Evolutionary conservation across 1,140 invertebrate genomes (phyloP).

Genomic region (Medauroidea extradentata): DNA sequence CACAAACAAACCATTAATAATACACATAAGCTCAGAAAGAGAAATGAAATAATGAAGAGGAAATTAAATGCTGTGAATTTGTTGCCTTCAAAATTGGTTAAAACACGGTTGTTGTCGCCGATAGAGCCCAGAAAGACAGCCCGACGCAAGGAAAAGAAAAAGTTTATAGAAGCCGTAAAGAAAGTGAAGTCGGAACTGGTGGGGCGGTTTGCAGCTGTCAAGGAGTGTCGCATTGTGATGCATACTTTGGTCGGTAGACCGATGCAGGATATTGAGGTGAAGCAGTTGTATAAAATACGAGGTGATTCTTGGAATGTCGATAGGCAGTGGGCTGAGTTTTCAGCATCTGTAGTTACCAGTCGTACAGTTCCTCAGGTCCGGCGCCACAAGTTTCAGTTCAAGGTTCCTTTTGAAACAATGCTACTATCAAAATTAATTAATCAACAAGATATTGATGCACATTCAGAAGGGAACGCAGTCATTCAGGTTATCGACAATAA

Average conservation of each 20-base stretch:
- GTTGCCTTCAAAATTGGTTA: not conserved
- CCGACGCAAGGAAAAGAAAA: constrained; percentile 11
- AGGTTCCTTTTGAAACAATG: not conserved
- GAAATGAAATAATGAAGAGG: constrained; percentile 8
- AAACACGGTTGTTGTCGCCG: too few species aligned
- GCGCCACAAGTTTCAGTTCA: not conserved
- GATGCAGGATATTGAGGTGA: constrained; percentile 28
- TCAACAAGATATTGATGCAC: not conserved
- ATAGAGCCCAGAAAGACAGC: not conserved
- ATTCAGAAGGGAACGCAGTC: not conserved
- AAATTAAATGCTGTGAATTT: constrained; percentile 5
- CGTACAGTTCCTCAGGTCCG: not conserved
- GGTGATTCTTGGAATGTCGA: constrained; percentile 26
- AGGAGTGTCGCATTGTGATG: constrained; percentile 29
- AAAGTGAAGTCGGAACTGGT: not conserved
- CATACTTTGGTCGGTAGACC: constrained; percentile 32
- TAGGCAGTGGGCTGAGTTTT: constrained; percentile 37
- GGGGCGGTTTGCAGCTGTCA: constrained; percentile 19
- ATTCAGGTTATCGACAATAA: not conserved
- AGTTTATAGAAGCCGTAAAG: constrained; percentile 12
- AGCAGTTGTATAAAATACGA: constrained; percentile 17
- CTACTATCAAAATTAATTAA: not conserved
- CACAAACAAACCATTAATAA: too few species aligned
- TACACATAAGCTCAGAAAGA: not conserved
- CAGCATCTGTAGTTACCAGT: constrained; percentile 30